Base-by-base conservation (phyloP, 2,888 invertebrate species). In the Schrankia costaestrigalis region DNA sequence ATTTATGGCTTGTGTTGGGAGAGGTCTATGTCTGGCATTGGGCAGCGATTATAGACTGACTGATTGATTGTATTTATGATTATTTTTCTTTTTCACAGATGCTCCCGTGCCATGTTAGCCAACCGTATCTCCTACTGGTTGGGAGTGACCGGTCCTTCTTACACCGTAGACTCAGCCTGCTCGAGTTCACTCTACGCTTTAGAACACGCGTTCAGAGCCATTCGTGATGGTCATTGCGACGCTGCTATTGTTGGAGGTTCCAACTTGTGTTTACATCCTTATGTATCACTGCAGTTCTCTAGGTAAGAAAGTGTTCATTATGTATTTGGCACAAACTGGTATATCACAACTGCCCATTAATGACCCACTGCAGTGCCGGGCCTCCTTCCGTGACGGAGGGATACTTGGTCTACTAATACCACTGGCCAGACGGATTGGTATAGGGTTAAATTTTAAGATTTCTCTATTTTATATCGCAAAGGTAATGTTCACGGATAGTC, bases 141-240 rank as follows among this genome's bases (percentile, higher is more conserved):
- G 42, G 97, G 97, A 13, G 89, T 96, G 9, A 93, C 93, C 56
- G 97, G 98, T 0, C 97, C 97, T 0, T 96, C 97, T 3, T 95
- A 93, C 80, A 90, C 94, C 1, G 89, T 96, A 6, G 98, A 98
- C 78, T 96, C 97, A 0, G 98, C 98, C 0, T 98, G 98, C 73
- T 97, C 97, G n/a, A 97, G 97, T 34, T 95, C 97, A 5, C 89
- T 97, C 50, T 92, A 95, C 56, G 97, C 97, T 0, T 51, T 98
- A 35, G 96, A 97, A 59, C 93, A 93, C 46, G 95, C 94, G 8
- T 94, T 93, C 71, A 89, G 90, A 27, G 91, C 94, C 0, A 91
- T 97, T 26, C 87, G 94, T 18, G 91, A 91, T 49, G 97, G 96
- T 0, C 91, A 93, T 43, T 96, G 97, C 63, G 97, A 98, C 42